Evolutionary conservation across 2,797 vertebrate species (phyloP).

Genomic region (Clamator glandarius): DNA sequence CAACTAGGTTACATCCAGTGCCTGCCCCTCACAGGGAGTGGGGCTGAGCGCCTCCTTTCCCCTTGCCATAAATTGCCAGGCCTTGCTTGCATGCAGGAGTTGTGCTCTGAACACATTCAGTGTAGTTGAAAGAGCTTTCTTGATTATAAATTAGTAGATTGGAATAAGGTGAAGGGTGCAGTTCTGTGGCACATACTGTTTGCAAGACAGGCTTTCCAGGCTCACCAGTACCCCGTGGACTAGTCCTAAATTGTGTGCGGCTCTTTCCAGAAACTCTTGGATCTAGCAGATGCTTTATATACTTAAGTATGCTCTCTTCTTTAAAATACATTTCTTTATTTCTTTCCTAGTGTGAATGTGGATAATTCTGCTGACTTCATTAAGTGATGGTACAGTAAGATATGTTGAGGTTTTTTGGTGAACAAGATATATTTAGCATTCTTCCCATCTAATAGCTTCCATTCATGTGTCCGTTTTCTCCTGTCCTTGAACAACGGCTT

Average conservation of each 20-base stretch:
- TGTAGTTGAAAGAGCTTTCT: neutral
- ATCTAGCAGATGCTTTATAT: neutral
- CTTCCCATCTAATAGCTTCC: neutral
- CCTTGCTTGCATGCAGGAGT: neutral
- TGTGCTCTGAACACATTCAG: neutral
- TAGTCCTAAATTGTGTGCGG: neutral
- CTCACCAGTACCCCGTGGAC: neutral
- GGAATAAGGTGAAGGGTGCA: neutral
- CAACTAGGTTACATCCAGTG: rapidly evolving
- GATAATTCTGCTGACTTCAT: neutral
- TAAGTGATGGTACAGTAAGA: neutral
- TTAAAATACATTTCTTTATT: neutral
- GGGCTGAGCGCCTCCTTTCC: neutral
- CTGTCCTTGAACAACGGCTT: neutral
- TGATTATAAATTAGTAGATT: neutral
- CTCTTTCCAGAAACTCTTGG: neutral
- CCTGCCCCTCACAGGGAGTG: neutral
- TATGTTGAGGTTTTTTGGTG: neutral
- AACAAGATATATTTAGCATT: neutral
- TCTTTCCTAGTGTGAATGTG: neutral
- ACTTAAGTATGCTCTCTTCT: neutral
- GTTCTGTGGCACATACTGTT: rapidly evolving
- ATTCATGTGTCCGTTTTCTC: neutral
- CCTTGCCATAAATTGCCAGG: neutral
- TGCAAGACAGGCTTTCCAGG: neutral